A percentile compares a stretch with the other conserved stretches of the same genome.
Conservation (phyloP, 2,113 vertebrate species). For the Dicentrarchus labrax region DNA sequence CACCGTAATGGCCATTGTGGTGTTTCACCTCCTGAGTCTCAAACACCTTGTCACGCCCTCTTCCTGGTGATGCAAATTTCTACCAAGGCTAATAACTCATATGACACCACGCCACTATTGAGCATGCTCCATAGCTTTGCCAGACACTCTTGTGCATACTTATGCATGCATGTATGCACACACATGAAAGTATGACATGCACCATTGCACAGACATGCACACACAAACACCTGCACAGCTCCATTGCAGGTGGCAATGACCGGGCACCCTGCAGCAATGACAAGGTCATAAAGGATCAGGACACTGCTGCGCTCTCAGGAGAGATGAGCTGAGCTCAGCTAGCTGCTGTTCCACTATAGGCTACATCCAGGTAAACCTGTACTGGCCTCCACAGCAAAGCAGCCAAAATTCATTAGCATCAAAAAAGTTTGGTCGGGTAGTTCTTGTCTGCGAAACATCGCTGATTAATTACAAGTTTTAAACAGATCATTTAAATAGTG, state of each 20-base stretch:
- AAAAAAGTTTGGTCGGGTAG: constrained; percentile 43
- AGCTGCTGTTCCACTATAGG: constrained; percentile 28
- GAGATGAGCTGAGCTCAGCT: constrained; percentile 66
- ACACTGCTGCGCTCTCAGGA: constrained; percentile 61
- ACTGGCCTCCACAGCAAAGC: constrained; percentile 12
- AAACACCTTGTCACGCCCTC: constrained; percentile 60
- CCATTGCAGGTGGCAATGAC: constrained; percentile 70
- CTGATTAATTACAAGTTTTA: constrained; percentile 61
- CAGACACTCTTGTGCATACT: constrained; percentile 30
- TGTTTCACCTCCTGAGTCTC: constrained; percentile 64
- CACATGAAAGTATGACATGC: constrained; percentile 17
- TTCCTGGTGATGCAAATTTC: constrained; percentile 75
- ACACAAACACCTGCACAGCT: constrained; percentile 50
- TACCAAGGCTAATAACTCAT: constrained; percentile 60
- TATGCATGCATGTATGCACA: constrained; percentile 26
- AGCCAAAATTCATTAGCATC: constrained; percentile 40
- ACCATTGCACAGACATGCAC: constrained; percentile 3
- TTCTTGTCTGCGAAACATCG: constrained; percentile 40
- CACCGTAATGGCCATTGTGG: constrained; percentile 65
- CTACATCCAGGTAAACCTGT: constrained; percentile 27
- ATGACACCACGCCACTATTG: constrained; percentile 10
- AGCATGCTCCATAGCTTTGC: constrained; percentile 30
- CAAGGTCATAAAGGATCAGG: constrained; percentile 76
- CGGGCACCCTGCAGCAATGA: constrained; percentile 62
- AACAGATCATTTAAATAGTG: constrained; percentile 60